phyloP scores from a whole-genome alignment of 2,888 invertebrate genomes.

The Chaitophorus viminalis region DNA sequence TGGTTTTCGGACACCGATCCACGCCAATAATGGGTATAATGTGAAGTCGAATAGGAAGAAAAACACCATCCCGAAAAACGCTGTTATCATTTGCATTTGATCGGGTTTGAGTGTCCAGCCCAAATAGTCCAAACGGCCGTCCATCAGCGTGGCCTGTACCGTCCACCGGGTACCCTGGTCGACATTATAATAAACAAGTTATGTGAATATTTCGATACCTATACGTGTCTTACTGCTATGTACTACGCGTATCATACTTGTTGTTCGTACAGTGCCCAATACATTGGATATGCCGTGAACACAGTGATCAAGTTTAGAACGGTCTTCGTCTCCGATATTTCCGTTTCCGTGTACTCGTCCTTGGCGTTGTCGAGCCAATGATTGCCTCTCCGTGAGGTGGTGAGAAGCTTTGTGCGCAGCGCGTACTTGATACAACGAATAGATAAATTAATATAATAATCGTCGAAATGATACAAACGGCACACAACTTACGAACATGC shows the following conservation, averaged over 20 bases:
- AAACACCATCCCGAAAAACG: constrained; percentile 82
- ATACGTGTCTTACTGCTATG: too few species aligned
- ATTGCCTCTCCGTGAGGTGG: not conserved
- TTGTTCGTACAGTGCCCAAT: constrained; percentile 87
- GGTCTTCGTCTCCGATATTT: constrained; percentile 73
- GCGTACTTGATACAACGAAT: constrained; percentile 50
- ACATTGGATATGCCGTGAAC: constrained; percentile 80
- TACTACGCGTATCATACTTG: constrained; percentile 69
- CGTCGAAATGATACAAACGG: not conserved
- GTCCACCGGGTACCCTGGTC: constrained; percentile 65
- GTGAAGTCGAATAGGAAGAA: constrained; percentile 84
- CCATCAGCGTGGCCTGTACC: constrained; percentile 85
- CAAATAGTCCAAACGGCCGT: constrained; percentile 76
- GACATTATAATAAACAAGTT: too few species aligned
- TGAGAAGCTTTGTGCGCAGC: constrained; percentile 40
- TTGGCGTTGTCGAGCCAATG: constrained; percentile 90
- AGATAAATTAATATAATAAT: not conserved
- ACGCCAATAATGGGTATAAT: constrained; percentile 82
- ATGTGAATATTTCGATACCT: too few species aligned
- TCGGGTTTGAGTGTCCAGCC: constrained; percentile 84
- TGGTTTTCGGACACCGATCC: constrained; percentile 78
- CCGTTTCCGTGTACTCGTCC: constrained; percentile 67
- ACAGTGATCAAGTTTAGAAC: constrained; percentile 76
- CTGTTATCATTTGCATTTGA: constrained; percentile 94
- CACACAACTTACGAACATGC: constrained; percentile 74